These are phyloP conservation scores for Eristalis pertinax DNA, from an alignment of 2,888 invertebrate species.

Conservation along the genomic window DNA sequence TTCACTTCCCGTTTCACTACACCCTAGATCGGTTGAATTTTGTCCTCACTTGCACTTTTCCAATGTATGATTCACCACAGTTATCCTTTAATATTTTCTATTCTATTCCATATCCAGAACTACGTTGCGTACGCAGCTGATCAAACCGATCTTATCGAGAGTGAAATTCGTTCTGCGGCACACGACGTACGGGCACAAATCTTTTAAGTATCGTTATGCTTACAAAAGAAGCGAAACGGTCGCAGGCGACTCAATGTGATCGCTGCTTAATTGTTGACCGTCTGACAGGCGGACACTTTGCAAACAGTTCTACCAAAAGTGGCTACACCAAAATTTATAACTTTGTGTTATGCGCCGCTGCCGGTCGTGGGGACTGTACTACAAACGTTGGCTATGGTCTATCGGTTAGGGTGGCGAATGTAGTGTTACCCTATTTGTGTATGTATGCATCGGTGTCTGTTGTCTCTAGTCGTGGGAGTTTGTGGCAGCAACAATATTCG, in stretches of 20 bases:
- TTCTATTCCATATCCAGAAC: not conserved
- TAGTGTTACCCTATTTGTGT: not conserved
- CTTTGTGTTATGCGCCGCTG: slow-evolving; percentile 15
- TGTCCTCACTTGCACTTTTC: not conserved
- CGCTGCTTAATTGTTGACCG: slow-evolving; percentile 73
- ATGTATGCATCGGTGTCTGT: not conserved
- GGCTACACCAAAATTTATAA: slow-evolving; percentile 79
- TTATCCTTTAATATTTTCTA: not conserved
- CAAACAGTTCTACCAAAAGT: slow-evolving; percentile 78
- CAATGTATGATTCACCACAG: not conserved
- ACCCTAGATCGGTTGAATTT: not conserved
- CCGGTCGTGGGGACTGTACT: not conserved
- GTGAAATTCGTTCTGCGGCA: slow-evolving; percentile 14
- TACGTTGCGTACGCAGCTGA: not conserved
- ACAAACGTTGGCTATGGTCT: slow-evolving; percentile 11
- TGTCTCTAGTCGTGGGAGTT: not conserved
- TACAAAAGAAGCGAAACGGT: slow-evolving; percentile 11
- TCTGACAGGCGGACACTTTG: slow-evolving; percentile 75
- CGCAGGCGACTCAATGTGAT: slow-evolving; percentile 26
- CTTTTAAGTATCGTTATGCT: not conserved
- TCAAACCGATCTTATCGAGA: slow-evolving; percentile 12
- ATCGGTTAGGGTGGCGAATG: slow-evolving; percentile 30
- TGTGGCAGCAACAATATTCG: slow-evolving; percentile 28
- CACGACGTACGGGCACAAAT: not conserved
- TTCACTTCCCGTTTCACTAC: not conserved